phyloP scores from a whole-genome alignment of 1,140 invertebrate genomes.

The Pseudomyrmex pallidus region DNA sequence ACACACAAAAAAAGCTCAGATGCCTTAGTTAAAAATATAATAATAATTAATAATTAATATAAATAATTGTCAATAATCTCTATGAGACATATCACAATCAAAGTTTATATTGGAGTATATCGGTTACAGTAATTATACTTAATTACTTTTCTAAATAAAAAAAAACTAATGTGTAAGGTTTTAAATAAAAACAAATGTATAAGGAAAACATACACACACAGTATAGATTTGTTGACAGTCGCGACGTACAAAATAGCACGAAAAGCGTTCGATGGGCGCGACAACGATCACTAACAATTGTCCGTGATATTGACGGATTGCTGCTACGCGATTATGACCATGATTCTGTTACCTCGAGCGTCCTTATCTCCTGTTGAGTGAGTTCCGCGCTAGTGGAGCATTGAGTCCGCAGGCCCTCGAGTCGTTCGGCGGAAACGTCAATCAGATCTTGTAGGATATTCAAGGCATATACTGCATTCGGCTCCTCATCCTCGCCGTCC shows the following conservation, averaged over 20 bases:
- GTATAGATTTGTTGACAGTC: constrained; percentile 58
- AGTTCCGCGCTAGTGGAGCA: constrained; percentile 96
- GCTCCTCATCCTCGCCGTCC: constrained; percentile 84
- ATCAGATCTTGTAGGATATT: constrained; percentile 95
- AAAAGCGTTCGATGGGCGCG: constrained; percentile 8
- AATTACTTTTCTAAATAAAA: too few relatives aligned
- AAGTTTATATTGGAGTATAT: too few relatives aligned
- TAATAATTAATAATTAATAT: too few relatives aligned
- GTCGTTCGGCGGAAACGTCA: constrained; percentile 95
- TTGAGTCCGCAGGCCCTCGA: constrained; percentile 95
- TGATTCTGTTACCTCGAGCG: constrained; percentile 91
- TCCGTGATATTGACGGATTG: not conserved
- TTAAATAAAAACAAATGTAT: too few relatives aligned
- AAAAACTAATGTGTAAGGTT: too few relatives aligned
- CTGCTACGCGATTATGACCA: not conserved
- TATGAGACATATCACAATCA: too few relatives aligned
- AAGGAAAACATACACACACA: not conserved
- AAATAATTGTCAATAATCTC: too few relatives aligned
- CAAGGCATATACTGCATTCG: constrained; percentile 86
- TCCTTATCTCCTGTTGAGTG: constrained; percentile 97
- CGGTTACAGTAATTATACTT: too few relatives aligned
- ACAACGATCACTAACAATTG: constrained; percentile 25
- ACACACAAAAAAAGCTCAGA: too few relatives aligned
- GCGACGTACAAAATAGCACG: not conserved
- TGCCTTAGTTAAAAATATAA: too few relatives aligned